These are phyloP conservation scores for Paguma larvata DNA, from an alignment of 2,797 vertebrate genomes.

Conservation along the genomic window DNA sequence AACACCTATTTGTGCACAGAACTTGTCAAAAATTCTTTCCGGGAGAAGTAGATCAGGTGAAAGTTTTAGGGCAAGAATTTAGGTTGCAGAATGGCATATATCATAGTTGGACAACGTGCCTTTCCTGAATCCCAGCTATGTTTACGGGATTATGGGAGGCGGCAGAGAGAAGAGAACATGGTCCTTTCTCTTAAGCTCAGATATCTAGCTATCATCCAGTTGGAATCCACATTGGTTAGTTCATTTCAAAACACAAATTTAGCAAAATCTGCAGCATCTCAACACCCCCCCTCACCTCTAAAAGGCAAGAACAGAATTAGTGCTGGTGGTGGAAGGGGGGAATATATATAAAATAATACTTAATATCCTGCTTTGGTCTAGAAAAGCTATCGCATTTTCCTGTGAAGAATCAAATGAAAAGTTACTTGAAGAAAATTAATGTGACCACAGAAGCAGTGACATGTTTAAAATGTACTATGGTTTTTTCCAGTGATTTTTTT, in stretches of 20 bases:
- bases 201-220: neutral
- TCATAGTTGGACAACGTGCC: neutral
- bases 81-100: neutral
- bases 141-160: neutral
- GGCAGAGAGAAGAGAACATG: neutral
- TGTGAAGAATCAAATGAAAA: neutral
- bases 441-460: neutral
- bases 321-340: neutral
- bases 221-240: neutral
- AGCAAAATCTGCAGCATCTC: neutral
- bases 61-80: constrained; percentile 34
- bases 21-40: neutral
- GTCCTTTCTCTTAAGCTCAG: neutral
- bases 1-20: neutral
- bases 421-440: neutral
- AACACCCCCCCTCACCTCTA: neutral
- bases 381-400: constrained; percentile 5
- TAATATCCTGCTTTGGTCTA: neutral
- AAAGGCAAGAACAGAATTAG: neutral
- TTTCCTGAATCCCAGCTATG: neutral
- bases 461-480: neutral
- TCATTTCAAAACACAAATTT: neutral
- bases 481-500: neutral
- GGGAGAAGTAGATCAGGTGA: neutral
- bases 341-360: neutral